Base-by-base conservation (phyloP, 2,888 invertebrate species). In the Fragum sueziense region DNA sequence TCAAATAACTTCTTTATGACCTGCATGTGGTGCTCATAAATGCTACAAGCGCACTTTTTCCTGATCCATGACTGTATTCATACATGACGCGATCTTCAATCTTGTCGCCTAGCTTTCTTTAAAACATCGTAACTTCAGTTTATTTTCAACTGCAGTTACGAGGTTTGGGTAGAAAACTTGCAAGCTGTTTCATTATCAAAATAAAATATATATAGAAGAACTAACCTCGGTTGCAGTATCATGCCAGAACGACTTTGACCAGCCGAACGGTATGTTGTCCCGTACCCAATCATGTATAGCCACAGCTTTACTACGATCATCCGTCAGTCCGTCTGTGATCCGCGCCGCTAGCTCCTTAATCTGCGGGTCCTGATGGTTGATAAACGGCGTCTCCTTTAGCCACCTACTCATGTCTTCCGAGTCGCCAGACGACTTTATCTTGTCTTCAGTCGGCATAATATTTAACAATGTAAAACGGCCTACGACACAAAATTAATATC, bases 231-330 rank as follows among this genome's bases (percentile, higher is more conserved):
- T 67, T 3, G 67, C 67, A 17, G 27, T 34, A 27, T 67, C 67
- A 27, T 37, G 41, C 67, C 67, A 67, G 27, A 67, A 67, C 14
- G 41, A 47, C 22, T 34, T 67, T 1, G 67, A 47, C 67, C 67
- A 67, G 41, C 67, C 67, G 25, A 67, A 67, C 41, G 27, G 67
- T 20, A 67, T 67, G 17, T 67, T 67, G 37, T 67, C 67, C 41
- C 67, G 33, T 1, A 67, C 67, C 67, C 67, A 67, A 17, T 67
- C 67, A 25, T 67, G 67, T 22, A 41, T 41, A 20, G 41, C 67
- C n/a, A 67, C 27, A 11, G 67, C 67, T 41, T 41, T 67, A 29
- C 33, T 29, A 17, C 29, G 37, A 27, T 37, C 67, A 47, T 67
- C 67, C 29, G 67, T 27, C n/a, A 67, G 41, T 47, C 67, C 67